Conservation (phyloP, 2,113 vertebrate genomes). For the Cephalopholis sonnerati region DNA sequence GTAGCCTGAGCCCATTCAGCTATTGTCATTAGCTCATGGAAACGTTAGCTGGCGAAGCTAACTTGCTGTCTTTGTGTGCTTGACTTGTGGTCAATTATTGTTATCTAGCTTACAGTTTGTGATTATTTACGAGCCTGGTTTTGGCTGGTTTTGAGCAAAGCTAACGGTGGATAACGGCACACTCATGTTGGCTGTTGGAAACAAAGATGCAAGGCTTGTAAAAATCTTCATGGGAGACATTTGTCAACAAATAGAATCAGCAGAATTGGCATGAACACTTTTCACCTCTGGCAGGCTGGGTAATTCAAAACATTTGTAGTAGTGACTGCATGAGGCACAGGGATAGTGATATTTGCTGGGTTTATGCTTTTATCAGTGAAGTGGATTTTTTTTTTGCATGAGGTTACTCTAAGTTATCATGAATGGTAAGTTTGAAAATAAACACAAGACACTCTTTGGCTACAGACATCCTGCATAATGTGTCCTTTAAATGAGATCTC, state of each 20-base stretch:
- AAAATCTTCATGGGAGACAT: conserved; percentile 20
- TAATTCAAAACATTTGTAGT: conserved; percentile 10
- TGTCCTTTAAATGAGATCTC: neutral
- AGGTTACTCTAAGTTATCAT: neutral
- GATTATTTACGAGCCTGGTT: neutral
- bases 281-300: conserved; percentile 18
- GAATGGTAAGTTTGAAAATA: conserved; percentile 36
- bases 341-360: neutral
- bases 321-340: neutral
- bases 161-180: neutral
- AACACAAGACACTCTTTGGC: conserved; percentile 22
- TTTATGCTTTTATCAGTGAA: neutral
- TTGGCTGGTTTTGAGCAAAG: neutral
- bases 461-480: neutral
- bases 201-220: conserved; percentile 28
- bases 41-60: conserved; percentile 74
- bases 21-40: conserved; percentile 79
- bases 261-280: conserved; percentile 20
- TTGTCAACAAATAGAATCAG: conserved; percentile 49
- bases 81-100: conserved; percentile 59
- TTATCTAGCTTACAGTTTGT: conserved; percentile 13
- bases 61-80: conserved; percentile 78
- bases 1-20: conserved; percentile 76
- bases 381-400: neutral
- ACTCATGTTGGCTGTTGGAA: conserved; percentile 12